Percentiles rank a stretch among this genome's conserved stretches.
Evolutionary conservation across 2,113 vertebrate species (phyloP).

Genomic region (Hymenochirus boettgeri): DNA sequence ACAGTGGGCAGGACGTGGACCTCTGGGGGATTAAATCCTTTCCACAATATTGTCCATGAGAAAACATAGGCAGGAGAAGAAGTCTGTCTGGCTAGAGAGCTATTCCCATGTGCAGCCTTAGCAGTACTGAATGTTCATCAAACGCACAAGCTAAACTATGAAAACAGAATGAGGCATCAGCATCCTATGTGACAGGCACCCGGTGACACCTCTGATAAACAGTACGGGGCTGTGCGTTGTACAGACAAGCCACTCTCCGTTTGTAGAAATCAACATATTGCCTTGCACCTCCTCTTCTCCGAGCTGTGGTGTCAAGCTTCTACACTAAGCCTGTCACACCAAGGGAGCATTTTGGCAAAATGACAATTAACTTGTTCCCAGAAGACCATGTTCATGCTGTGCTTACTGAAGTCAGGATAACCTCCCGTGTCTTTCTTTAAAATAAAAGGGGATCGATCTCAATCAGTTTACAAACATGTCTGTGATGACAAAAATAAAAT

Average conservation of each 20-base stretch:
- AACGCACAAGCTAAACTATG: slow-evolving; percentile 1
- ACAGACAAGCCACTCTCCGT: slow-evolving; percentile 3
- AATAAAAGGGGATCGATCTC: no score
- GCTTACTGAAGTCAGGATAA: not conserved
- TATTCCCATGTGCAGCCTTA: slow-evolving; percentile 1
- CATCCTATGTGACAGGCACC: slow-evolving; percentile 18
- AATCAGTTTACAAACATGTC: no score
- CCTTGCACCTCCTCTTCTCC: slow-evolving; percentile 12
- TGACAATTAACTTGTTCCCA: slow-evolving; percentile 23
- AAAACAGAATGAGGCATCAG: slow-evolving; percentile 14
- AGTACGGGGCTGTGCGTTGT: not conserved
- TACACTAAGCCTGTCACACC: slow-evolving; percentile 5
- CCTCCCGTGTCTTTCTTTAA: no score
- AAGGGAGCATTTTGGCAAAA: slow-evolving; percentile 10
- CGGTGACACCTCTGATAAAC: slow-evolving; percentile 17
- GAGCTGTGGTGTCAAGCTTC: slow-evolving; percentile 9
- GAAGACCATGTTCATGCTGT: slow-evolving; percentile 15
- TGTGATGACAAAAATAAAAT: no score
- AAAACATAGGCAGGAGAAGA: slow-evolving; percentile 21
- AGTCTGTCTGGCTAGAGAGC: slow-evolving; percentile 4
- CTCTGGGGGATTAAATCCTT: slow-evolving; percentile 38
- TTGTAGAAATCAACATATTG: slow-evolving; percentile 35
- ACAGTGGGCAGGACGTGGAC: slow-evolving; percentile 29
- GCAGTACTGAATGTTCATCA: slow-evolving; percentile 15
- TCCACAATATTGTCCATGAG: slow-evolving; percentile 30